A percentile compares a stretch with the other conserved stretches of the same genome.
Conservation (phyloP, 2,888 invertebrate genomes). For the Resseliella maxima region DNA sequence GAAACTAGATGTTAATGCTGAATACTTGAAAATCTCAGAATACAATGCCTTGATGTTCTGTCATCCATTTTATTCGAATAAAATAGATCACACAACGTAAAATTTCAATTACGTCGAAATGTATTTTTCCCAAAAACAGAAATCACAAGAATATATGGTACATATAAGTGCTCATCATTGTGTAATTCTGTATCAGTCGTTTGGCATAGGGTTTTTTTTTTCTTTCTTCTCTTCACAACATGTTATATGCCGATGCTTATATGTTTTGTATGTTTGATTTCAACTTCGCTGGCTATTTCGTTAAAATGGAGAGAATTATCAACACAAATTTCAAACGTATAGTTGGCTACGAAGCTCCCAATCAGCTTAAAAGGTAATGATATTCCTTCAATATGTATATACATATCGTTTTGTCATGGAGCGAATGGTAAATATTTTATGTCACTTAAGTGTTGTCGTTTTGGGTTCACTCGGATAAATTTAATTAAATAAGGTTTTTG, state of each 20-base stretch:
- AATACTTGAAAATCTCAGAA: neutral
- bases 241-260: neutral
- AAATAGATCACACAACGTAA: constrained; percentile 43
- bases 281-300: neutral
- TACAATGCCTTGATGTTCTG: neutral
- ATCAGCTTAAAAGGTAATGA: constrained; percentile 51
- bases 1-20: neutral
- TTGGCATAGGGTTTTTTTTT: neutral
- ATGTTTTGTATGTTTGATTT: neutral
- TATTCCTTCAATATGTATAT: neutral
- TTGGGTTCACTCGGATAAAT: constrained; percentile 20
- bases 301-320: neutral
- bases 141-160: neutral
- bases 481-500: constrained; percentile 44
- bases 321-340: constrained; percentile 42
- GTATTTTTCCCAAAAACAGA: neutral
- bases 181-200: neutral
- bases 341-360: neutral
- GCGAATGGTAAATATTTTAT: constrained; percentile 46
- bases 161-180: neutral
- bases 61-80: constrained; percentile 39
- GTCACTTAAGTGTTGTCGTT: constrained; percentile 31
- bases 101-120: constrained; percentile 31
- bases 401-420: neutral
- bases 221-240: neutral